Evolutionary conservation across 2,797 vertebrate species (phyloP), one percentile per base, ranked within the genome.

Genomic region (Enteromius anoplus): DNA sequence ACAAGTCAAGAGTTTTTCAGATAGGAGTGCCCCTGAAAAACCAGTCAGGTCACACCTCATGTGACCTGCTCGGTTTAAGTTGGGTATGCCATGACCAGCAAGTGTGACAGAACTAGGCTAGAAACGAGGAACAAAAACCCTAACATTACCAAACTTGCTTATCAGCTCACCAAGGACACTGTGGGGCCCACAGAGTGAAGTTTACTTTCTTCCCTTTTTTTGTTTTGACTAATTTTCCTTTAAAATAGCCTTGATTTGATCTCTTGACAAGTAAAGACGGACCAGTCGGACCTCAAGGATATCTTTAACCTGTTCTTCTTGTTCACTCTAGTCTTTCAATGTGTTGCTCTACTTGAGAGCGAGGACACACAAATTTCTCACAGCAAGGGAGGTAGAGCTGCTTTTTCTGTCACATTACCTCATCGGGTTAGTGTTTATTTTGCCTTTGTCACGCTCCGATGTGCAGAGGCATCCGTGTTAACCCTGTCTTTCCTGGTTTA

Each of bases 361-460:
- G 45, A 85, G 82, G 78, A 85, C 68, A 23, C 84, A 84, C 65
- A 21, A 21, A 17, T 79, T 80, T 80, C 87, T 89, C 58, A 83
- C 89, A 90, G 71, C 62, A 81, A 83, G 85, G 85, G 85, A 86
- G 87, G 85, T 60, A 75, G 70, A 70, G 78, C 58, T 40, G 80
- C 69, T 85, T 80, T 85, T 86, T 89, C 71, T 83, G 82, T 84
- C 81, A 71, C 86, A 89, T 94, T 92, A 94, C 88, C 92, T 94
- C 93, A 94, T 88, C 79, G 87, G 47, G 85, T 79, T 70, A 85
- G 83, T 88, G 91, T 91, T 90, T 84, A 89, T 91, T 92, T 93
- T 92, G 91, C 90, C 91, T 90, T 69, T 45, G 85, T 90, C 32
- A 51, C 65, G 73, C 88, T 87, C 58, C 4, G 60, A 81, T 29